These are phyloP conservation scores for Cryptoblepharus egeriae DNA, from an alignment of 2,797 vertebrate species.

Conservation along the genomic window DNA sequence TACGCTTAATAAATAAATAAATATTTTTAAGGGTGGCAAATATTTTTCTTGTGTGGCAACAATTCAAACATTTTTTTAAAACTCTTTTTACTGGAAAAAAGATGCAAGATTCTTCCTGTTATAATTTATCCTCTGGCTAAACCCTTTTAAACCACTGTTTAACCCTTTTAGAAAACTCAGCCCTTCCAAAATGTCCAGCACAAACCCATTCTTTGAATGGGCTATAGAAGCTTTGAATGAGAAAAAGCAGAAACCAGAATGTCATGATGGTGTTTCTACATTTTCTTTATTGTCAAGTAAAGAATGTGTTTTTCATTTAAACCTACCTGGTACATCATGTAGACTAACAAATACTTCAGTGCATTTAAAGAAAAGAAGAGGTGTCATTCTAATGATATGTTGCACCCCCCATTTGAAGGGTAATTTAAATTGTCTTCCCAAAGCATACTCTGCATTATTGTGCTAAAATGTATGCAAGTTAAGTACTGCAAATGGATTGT, in stretches of 20 bases:
- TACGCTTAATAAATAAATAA: no score
- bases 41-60: neutral
- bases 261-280: constrained; percentile 49
- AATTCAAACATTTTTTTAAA: neutral
- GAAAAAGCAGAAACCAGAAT: constrained; percentile 51
- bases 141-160: no score
- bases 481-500: constrained; percentile 50
- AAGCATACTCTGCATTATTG: constrained; percentile 58
- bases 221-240: constrained; percentile 26
- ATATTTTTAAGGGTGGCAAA: neutral
- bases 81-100: neutral
- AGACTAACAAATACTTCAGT: constrained; percentile 35
- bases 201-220: constrained; percentile 14
- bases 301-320: constrained; percentile 54
- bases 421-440: constrained; percentile 71
- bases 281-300: constrained; percentile 50
- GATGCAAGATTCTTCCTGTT: constrained; percentile 11
- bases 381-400: constrained; percentile 71
- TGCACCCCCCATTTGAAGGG: constrained; percentile 62
- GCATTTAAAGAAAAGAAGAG: constrained; percentile 46
- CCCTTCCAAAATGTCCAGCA: neutral
- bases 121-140: neutral
- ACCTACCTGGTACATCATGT: constrained; percentile 56
- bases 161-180: constrained; percentile 2
- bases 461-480: constrained; percentile 47